Base-by-base conservation (phyloP, 2,888 invertebrate genomes). In the Pachydiplax longipennis region DNA sequence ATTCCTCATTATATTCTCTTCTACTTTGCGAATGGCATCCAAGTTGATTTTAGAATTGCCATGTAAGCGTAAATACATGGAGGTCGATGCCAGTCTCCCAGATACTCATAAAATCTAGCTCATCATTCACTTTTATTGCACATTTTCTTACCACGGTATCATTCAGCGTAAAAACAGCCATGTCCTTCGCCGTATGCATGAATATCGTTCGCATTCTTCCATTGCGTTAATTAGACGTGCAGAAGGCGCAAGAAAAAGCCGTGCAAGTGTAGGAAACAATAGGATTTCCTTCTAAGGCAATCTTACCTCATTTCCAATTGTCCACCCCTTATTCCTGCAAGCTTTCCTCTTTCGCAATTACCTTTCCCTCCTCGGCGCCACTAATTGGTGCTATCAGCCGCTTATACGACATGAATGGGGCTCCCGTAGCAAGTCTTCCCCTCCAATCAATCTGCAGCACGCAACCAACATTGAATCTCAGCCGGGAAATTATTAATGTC, bases 331-430 rank as follows among this genome's bases (percentile, higher is more conserved):
- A 58, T 22, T 35, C 48, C 37, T 44, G 35, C 83, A 53, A 35
- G 83, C 44, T 44, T 44, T 44, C 40, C 22, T 87, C 37, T 31
- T 13, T 22, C 87, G 61, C 87, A 31, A 58, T 25, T 48, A 35
- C 37, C 87, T 37, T 65, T 6, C 87, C n/a, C 87, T 58, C 83
- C 31, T 44, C 35, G 83, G 83, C 83, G 48, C 48, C 83, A 53
- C 83, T 87, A 87, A 87, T 87, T 87, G 87, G 87, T 22, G 31
- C 61, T 58, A 65, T 22, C 87, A 87, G 87, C 87, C 87, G 37
- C 40, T 61, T 61, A 65, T 61, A 37, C 4, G n/a, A n/a, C 83
- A 61, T 58, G 83, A 83, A 58, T 58, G 58, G 58, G 83, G 35
- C 65, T 61, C 18, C 61, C n/a, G 61, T 61, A 61, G n/a, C 61